Base-by-base conservation (phyloP, 2,888 invertebrate genomes). In the Meteorus colon region DNA sequence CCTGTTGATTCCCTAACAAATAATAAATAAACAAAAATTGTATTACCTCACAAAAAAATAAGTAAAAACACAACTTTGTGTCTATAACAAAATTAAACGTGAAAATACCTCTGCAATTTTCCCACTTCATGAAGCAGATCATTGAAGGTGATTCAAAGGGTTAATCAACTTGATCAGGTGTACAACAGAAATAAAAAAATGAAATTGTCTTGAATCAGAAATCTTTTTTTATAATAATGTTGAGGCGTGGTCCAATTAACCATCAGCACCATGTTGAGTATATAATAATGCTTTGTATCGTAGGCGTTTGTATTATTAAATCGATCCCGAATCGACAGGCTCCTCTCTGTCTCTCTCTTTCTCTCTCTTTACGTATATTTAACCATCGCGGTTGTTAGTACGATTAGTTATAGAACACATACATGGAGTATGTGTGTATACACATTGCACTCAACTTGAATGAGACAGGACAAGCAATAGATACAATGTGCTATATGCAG, bases 341-440 rank as follows among this genome's bases (percentile, higher is more conserved):
- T 70, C 41, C n/a, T n/a, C 29, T 62, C 60, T 29, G 0, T 34
- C 34, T 6, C 2, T 8, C 60, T 62, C 29, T 31, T 12, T 24
- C 16, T 1, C 6, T 29, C 31, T 12, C 24, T 24, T 24, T 24
- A 24, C 24, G 14, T 63, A n/a, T 10, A 63, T 14, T 34, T 70
- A 73, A 73, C 34, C 34, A 41, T 31, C 77, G 81, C 81, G 81
- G 81, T 84, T 81, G 81, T 83, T 81, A 76, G 78, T 74, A 80
- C 77, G 81, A 80, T 82, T 83, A 83, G 80, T 34, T 41, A 34
- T 19, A 16, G 12, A 48, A 55, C n/a, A 48, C 14, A 48, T 55
- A 55, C 10, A 24, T 19, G 2, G 2, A 16, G 12, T 65, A 37
- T 8, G n/a, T 24, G 41, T 41, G 12, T 77, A 24, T 75, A 74